These are phyloP conservation scores for Bombus waltoni DNA, from an alignment of 1,140 invertebrate species.

Conservation along the genomic window DNA sequence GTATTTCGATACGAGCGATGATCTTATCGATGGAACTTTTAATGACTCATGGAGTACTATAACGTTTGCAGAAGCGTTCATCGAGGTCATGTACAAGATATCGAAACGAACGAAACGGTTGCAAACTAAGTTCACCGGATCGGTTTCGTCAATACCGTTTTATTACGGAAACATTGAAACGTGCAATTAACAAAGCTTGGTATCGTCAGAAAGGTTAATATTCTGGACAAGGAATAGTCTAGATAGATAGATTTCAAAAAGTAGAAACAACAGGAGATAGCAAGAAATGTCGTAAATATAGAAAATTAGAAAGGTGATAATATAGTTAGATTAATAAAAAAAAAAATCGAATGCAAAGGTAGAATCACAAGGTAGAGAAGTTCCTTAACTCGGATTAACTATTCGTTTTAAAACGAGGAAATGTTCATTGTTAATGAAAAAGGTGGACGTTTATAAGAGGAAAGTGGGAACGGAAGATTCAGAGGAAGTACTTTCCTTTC, in stretches of 20 bases:
- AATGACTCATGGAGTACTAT: constrained; percentile 22
- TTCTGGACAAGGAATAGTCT: background rate
- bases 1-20: background rate
- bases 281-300: background rate
- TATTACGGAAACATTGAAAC: background rate
- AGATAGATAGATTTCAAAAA: background rate
- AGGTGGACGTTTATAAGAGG: background rate
- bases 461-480: background rate
- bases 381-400: background rate
- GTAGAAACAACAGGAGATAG: background rate
- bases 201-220: background rate
- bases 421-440: background rate
- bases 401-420: background rate
- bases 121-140: background rate
- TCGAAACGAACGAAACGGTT: background rate
- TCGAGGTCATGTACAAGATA: constrained; percentile 20
- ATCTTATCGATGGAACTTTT: constrained; percentile 25
- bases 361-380: background rate
- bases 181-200: background rate
- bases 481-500: background rate
- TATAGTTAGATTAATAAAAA: background rate
- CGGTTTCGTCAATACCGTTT: constrained; percentile 10
- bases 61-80: background rate
- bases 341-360: background rate
- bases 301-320: background rate